A percentile compares a stretch with the other conserved stretches of the same genome.
Evolutionary conservation across 2,797 vertebrate species (phyloP).

Genomic region (Geotrypetes seraphini): DNA sequence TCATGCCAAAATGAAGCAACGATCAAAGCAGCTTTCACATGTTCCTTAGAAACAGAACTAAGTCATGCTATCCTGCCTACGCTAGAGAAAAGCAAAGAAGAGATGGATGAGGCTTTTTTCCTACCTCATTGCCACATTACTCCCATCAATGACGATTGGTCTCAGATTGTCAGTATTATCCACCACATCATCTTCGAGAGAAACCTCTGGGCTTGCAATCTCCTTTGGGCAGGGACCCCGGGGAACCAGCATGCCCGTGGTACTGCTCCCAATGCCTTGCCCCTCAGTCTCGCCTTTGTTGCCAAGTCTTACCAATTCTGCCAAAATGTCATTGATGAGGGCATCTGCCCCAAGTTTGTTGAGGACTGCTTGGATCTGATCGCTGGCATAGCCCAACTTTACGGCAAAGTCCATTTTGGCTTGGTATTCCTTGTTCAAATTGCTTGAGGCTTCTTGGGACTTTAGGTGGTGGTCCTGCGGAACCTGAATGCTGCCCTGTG

Average conservation of each 20-base stretch:
- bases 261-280: slow-evolving; percentile 47
- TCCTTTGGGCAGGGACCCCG: slow-evolving; percentile 70
- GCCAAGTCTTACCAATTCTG: slow-evolving; percentile 88
- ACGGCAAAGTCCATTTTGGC: slow-evolving; percentile 95
- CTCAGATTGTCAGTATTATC: slow-evolving; percentile 86
- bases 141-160: slow-evolving; percentile 92
- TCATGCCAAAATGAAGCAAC: too few species aligned
- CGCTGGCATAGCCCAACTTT: slow-evolving; percentile 88
- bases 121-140: slow-evolving; percentile 98
- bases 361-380: slow-evolving; percentile 89
- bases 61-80: too few species aligned
- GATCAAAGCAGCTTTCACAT: too few species aligned
- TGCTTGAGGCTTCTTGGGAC: slow-evolving; percentile 53
- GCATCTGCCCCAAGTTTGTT: slow-evolving; percentile 84
- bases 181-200: slow-evolving; percentile 80
- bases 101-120: too few species aligned
- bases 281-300: slow-evolving; percentile 84
- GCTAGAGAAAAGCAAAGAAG: too few species aligned
- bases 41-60: too few species aligned
- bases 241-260: slow-evolving; percentile 36
- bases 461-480: slow-evolving; percentile 53
- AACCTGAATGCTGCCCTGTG: slow-evolving; percentile 80
- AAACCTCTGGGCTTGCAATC: slow-evolving; percentile 74
- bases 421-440: slow-evolving; percentile 79
- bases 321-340: slow-evolving; percentile 89